Conservation (phyloP, 2,888 invertebrate species). For the Arctia plantaginis region DNA sequence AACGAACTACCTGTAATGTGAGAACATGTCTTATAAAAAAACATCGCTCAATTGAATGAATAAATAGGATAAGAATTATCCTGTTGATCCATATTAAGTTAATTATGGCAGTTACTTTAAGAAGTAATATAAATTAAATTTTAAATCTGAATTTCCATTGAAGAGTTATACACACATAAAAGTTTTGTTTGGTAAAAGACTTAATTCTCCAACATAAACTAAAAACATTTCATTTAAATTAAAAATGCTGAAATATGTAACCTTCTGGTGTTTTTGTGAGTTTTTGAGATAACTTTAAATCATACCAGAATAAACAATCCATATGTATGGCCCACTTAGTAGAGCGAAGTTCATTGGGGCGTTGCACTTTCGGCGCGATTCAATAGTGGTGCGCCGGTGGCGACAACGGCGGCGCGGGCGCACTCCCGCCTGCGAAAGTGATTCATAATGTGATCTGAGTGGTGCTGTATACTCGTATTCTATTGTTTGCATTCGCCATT, state of each 20-base stretch:
- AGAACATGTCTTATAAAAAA: slow-evolving; percentile 59
- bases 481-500: slow-evolving; percentile 56
- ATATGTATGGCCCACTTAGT: slow-evolving; percentile 67
- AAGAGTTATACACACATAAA: neutral
- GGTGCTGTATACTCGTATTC: slow-evolving; percentile 48
- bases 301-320: neutral
- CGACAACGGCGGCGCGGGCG: slow-evolving; percentile 57
- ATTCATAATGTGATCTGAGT: slow-evolving; percentile 65
- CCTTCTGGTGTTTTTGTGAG: neutral
- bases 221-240: neutral
- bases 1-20: slow-evolving; percentile 75
- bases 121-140: neutral
- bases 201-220: neutral
- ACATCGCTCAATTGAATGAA: slow-evolving; percentile 39
- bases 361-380: slow-evolving; percentile 79
- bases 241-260: neutral
- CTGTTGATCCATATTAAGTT: slow-evolving; percentile 9
- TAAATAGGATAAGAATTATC: slow-evolving; percentile 13
- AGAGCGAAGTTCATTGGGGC: slow-evolving; percentile 82
- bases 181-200: neutral
- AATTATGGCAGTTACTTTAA: neutral
- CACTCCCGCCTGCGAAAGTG: slow-evolving; percentile 72
- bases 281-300: neutral
- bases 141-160: neutral
- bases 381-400: slow-evolving; percentile 59